Evolutionary conservation across 2,888 invertebrate genomes (phyloP).

Genomic region (Meteorus cinctellus): DNA sequence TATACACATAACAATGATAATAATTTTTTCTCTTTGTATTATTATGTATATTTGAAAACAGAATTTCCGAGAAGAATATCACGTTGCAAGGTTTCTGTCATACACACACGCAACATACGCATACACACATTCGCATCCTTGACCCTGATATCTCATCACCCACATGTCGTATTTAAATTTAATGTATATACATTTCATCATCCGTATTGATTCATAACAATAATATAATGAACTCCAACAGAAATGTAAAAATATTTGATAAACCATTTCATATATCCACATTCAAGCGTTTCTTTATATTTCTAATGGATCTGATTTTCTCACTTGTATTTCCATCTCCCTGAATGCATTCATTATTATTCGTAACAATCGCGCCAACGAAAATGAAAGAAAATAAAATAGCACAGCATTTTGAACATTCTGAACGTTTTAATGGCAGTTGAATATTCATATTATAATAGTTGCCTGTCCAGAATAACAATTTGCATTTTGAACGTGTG

Average conservation of each 20-base stretch:
- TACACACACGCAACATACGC: background rate
- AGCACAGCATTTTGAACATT: background rate
- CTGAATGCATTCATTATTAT: constrained; percentile 10
- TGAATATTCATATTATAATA: constrained; percentile 30
- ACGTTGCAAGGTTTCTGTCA: constrained; percentile 39
- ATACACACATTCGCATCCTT: constrained; percentile 26
- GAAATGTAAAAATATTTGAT: background rate
- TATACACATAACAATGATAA: background rate
- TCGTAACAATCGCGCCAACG: background rate
- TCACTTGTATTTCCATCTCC: background rate
- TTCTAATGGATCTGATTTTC: background rate
- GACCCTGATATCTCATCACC: constrained; percentile 37
- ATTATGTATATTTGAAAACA: constrained; percentile 10
- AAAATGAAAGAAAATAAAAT: background rate
- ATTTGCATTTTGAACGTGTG: background rate
- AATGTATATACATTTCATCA: constrained; percentile 11
- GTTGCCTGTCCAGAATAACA: background rate
- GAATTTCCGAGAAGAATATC: constrained; percentile 39
- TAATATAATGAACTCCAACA: background rate
- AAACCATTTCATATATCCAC: no score
- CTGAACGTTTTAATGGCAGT: constrained; percentile 26
- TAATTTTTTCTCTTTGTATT: constrained; percentile 20
- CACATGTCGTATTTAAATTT: constrained; percentile 7
- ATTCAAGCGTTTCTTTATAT: background rate
- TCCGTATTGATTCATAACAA: constrained; percentile 8